A percentile compares a stretch with the other conserved stretches of the same genome.
These are phyloP conservation scores for Pogonophryne albipinna DNA, from an alignment of 2,797 vertebrate genomes.

Conservation along the genomic window DNA sequence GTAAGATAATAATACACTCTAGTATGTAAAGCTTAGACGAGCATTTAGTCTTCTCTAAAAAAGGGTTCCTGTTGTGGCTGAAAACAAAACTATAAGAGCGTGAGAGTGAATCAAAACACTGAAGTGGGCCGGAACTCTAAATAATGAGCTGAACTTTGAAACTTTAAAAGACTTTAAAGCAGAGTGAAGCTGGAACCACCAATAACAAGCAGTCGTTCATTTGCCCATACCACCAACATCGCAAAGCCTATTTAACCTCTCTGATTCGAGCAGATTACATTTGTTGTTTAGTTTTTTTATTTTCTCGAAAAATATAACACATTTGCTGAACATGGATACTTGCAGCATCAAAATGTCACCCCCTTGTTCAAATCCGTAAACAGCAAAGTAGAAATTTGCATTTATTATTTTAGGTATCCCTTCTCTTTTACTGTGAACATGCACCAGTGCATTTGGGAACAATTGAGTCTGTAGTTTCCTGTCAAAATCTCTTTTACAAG, in stretches of 20 bases:
- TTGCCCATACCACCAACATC: no score
- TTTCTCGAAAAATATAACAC: not conserved
- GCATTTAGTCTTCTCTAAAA: not conserved
- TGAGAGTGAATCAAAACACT: not conserved
- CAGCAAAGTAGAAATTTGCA: conserved; percentile 4
- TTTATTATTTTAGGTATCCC: conserved; percentile 15
- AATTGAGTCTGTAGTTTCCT: conserved; percentile 43
- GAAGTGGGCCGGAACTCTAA: not conserved
- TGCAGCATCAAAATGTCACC: not conserved
- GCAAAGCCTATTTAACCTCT: no score
- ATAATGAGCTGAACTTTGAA: not conserved
- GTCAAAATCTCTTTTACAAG: conserved; percentile 50
- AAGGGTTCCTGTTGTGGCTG: not conserved
- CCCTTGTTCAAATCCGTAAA: conserved; percentile 1
- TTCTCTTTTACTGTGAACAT: conserved; percentile 40
- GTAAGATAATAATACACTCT: not conserved
- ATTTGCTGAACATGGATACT: not conserved
- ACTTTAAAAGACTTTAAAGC: not conserved
- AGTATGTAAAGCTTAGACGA: no score
- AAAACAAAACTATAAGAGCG: not conserved
- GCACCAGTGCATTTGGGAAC: conserved; percentile 62
- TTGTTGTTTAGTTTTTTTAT: not conserved
- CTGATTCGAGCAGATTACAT: not conserved
- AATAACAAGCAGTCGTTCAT: no score
- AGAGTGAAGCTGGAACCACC: no score